Evolutionary conservation across 2,797 vertebrate genomes (phyloP), one percentile per base, ranked within the genome.

Genomic region (Lacerta bilineata): DNA sequence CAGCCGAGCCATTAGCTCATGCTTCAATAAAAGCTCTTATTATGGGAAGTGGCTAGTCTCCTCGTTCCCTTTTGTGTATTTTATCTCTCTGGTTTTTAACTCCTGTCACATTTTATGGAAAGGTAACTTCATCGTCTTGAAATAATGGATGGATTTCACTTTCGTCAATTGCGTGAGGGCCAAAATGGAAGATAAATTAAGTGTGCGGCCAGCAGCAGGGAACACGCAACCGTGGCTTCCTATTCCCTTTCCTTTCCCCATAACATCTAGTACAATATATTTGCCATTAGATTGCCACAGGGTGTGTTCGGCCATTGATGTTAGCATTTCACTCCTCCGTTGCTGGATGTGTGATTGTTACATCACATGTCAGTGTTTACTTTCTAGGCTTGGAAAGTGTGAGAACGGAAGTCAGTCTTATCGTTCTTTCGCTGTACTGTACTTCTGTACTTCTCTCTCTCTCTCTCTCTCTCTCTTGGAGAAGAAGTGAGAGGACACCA

Each of bases 61-160:
- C 81, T 85, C 91, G 61, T 86, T 91, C 88, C 84, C 55, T 91
- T 91, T 94, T 90, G 86, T 87, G 89, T 64, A 80, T 91, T 55
- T 89, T 88, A 81, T 91, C 91, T 91, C 89, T 83, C 71, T 71
- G 0, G 88, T 93, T 85, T 90, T 87, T 50, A 94, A 91, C 87
- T 71, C 68, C 55, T 91, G 41, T 71, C 82, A 85, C 64, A 59
- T 85, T 85, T 33, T 55, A 81, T 68, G 43, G 78, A 81, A 89
- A 89, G 79, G 83, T 77, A 88, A 88, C 87, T 85, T 89, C 72
- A 89, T 81, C 71, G 81, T 85, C 87, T 80, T 50, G 78, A 81
- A 89, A 89, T 85, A 89, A 86, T n/a, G 43, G 88, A 81, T 78
- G 43, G 33, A 68, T 89, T 85, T 89, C 75, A n/a, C 78, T 81